Evolutionary conservation across 2,888 invertebrate species (phyloP), one percentile per base, ranked within the genome.

Genomic region (Melangyna quadrimaculata): DNA sequence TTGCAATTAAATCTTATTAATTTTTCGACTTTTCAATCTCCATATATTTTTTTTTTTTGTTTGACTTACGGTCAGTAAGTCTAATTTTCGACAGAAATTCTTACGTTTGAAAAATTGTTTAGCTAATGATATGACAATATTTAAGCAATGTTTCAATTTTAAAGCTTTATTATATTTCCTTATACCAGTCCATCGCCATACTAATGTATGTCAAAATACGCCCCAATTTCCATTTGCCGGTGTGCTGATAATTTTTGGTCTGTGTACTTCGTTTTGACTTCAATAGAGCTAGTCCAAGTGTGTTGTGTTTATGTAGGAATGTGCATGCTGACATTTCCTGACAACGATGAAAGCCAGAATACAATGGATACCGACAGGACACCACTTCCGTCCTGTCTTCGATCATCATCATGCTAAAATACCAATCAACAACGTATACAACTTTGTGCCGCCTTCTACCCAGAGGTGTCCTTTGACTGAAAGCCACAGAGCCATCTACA

Each of bases 251-350:
- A n/a, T 24, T 29, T 40, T 43, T 40, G 6, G 12, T 37, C 14
- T 19, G 10, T 5, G 2, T 37, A 19, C 40, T 63, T 43, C 19
- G 27, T 43, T 53, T 61, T 5, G 24, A 83, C 73, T 78, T 61
- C 69, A 69, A 69, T 83, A 14, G 10, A 73, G 53, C 69, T 53
- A 29, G 43, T n/a, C 72, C 69, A 83, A 78, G 78, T 70, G 63
- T 67, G 61, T 37, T 69, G 59, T 40, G 45, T 29, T 5, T 48
- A 48, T 19, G 1, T 45, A 45, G 5, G n/a, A n/a, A 48, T 17
- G 4, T 37, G 24, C 40, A 65, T 65, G 65, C 48, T 55, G 63
- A 79, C 74, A 79, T 70, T 70, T 83, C 73, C 78, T 74, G 70
- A 79, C 70, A 63, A 29, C 78, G 24, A 53, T 61, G 67, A 81